Evolutionary conservation across 2,113 vertebrate species (phyloP).

Genomic region (Pavo muticus): DNA sequence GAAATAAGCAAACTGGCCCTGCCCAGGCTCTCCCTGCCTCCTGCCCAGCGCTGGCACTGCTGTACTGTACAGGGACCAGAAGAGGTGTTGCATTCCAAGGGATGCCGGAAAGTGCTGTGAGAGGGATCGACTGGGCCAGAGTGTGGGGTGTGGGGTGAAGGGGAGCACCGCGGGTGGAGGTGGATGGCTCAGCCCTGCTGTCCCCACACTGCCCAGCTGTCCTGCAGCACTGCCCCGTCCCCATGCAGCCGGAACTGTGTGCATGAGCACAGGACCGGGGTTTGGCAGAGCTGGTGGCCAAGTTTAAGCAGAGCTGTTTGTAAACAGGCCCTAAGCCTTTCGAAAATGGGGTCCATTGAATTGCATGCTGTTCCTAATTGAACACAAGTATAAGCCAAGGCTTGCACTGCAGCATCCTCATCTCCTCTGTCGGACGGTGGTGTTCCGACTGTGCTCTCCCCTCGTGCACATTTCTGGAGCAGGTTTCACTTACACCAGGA

Average conservation of each 20-base stretch:
- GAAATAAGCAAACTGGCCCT: not conserved
- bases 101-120: not conserved
- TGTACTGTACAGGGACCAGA: not conserved
- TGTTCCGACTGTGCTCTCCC: not conserved
- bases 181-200: not conserved
- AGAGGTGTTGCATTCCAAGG: not conserved
- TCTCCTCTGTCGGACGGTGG: not conserved
- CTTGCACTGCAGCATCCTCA: fast-evolving
- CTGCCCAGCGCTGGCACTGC: not conserved
- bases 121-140: not conserved
- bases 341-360: fast-evolving
- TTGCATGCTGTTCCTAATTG: fast-evolving
- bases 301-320: not conserved
- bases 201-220: not conserved
- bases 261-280: not conserved
- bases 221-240: not conserved
- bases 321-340: not conserved
- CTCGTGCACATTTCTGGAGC: not conserved
- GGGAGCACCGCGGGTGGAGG: not conserved
- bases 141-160: not conserved
- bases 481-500: not conserved
- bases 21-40: fast-evolving
- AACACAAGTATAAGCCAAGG: fast-evolving
- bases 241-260: not conserved
- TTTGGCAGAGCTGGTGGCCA: not conserved